Conservation (phyloP, 2,797 vertebrate species). For the Anabas testudineus region DNA sequence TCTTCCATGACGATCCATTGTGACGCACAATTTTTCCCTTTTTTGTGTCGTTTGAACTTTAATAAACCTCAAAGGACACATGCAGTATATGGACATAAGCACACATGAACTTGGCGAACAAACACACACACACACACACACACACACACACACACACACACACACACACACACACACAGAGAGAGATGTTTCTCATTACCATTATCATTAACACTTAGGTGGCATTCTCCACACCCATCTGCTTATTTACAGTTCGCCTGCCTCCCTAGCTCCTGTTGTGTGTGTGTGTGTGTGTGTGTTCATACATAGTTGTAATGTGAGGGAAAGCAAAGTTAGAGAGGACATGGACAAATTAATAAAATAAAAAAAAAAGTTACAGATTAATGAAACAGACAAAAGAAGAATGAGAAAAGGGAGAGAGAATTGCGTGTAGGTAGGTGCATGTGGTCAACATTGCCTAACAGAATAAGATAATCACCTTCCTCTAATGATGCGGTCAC, state of each 20-base stretch:
- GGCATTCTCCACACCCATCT: slow-evolving; percentile 48
- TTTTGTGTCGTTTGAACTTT: slow-evolving; percentile 22
- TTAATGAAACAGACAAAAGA: slow-evolving; percentile 7
- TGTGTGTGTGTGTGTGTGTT: slow-evolving; percentile 16
- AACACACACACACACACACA: slow-evolving; percentile 12
- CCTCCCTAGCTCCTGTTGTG: slow-evolving; percentile 17
- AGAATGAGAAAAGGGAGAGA: neutral
- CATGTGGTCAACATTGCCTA: slow-evolving; percentile 31
- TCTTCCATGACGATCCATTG: slow-evolving; percentile 9
- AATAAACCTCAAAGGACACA: neutral
- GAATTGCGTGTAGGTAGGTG: slow-evolving; percentile 36
- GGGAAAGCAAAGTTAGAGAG: neutral
- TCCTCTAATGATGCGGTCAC: slow-evolving; percentile 63
- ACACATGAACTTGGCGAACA: slow-evolving; percentile 12
- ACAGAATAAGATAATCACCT: slow-evolving; percentile 61
- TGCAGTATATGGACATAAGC: slow-evolving; percentile 3
- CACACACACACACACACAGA: slow-evolving; percentile 11
- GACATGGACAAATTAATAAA: neutral
- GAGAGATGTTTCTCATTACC: slow-evolving; percentile 35
- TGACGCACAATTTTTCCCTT: neutral
- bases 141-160: slow-evolving; percentile 24
- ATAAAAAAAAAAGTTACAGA: slow-evolving; percentile 2
- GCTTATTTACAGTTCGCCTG: slow-evolving; percentile 34
- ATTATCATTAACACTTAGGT: slow-evolving; percentile 41
- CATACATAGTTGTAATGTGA: neutral